phyloP scores from a whole-genome alignment of 2,797 vertebrate species.

The Pseudochirops corinnae region DNA sequence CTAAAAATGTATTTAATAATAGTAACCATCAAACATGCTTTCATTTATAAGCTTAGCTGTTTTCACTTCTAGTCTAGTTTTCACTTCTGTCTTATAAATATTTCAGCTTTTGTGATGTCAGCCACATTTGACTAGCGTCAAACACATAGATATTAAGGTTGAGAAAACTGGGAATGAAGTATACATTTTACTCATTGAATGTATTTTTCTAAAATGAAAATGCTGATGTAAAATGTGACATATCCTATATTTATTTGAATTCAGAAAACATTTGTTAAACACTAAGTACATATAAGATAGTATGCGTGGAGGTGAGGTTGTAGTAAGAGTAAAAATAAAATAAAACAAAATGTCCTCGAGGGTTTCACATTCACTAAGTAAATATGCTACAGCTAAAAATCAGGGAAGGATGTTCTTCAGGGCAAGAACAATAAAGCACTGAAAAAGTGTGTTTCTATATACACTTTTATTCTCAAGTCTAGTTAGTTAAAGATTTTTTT shows the following conservation, averaged over 20 bases:
- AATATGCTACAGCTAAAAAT: neutral
- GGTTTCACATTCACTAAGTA: neutral
- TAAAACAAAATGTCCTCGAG: neutral
- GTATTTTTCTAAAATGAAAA: neutral
- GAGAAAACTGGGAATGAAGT: neutral
- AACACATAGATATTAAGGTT: neutral
- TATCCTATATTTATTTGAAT: neutral
- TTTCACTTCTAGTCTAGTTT: slow-evolving; percentile 48
- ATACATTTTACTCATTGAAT: neutral
- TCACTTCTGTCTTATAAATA: slow-evolving; percentile 12
- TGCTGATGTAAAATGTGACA: neutral
- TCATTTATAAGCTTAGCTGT: slow-evolving; percentile 61
- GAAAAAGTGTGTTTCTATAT: neutral
- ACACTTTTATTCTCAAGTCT: neutral
- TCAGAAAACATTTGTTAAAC: neutral
- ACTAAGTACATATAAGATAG: neutral
- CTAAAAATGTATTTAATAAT: slow-evolving; percentile 60
- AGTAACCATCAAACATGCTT: slow-evolving; percentile 49
- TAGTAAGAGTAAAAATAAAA: neutral
- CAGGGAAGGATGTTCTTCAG: neutral
- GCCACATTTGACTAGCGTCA: slow-evolving; percentile 43
- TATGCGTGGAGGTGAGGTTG: neutral
- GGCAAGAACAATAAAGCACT: neutral
- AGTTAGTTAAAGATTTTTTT: neutral
- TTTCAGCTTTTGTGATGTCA: slow-evolving; percentile 17